phyloP scores from a whole-genome alignment of 2,888 invertebrate species.

The Hipparchia sbordonii region DNA sequence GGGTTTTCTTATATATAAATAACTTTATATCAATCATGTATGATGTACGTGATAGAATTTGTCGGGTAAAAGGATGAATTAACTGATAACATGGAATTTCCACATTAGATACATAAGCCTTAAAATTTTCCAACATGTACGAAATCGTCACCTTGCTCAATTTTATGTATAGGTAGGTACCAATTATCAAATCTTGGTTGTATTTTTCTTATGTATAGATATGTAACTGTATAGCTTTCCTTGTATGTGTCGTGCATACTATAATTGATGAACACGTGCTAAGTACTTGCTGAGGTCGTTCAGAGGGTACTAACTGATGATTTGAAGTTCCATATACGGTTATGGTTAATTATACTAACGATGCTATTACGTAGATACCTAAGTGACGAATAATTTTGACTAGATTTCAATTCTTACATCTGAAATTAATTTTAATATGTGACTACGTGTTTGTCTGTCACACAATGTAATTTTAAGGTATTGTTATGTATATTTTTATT shows the following conservation, averaged over 20 bases:
- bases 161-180: neutral
- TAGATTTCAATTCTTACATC: neutral
- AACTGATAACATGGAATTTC: neutral
- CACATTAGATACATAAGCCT: neutral
- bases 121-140: slow-evolving; percentile 5
- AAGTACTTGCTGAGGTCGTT: neutral
- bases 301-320: neutral
- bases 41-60: neutral
- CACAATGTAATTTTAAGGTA: no score
- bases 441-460: no score
- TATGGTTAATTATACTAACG: slow-evolving; percentile 1
- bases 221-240: neutral
- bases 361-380: neutral
- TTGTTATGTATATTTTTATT: no score
- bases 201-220: no score
- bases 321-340: neutral
- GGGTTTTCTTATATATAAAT: no score
- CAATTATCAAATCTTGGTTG: no score
- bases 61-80: neutral
- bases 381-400: neutral
- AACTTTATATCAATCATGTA: neutral
- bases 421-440: neutral
- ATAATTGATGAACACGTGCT: neutral
- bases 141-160: neutral
- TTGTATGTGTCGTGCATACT: neutral